Base-by-base conservation (phyloP, 2,797 vertebrate species). In the Pterois miles region DNA sequence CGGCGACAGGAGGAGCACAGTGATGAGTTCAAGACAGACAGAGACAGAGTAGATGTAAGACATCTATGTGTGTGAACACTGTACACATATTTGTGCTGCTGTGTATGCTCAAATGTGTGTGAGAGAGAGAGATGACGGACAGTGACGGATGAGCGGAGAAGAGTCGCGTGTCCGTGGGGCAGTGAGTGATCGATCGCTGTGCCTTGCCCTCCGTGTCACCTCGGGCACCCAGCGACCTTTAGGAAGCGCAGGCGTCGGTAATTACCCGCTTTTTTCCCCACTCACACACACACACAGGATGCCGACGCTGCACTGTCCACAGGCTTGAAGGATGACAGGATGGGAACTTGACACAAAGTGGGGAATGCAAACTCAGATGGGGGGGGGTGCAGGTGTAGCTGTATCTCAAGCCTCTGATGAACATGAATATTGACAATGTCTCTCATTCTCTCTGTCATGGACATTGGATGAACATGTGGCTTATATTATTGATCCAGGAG, bases 141-240 rank as follows among this genome's bases (percentile, higher is more conserved):
- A 89, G 87, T 90, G 92, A 92, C 88, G 80, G 91, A 93, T 93
- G 92, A 92, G 90, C 14, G 29, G 66, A 80, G 83, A 81, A 11
- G 74, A 88, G 86, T 76, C 46, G 48, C 29, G 83, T 83, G 83
- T 92, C 87, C 65, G 40, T 33, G 79, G 81, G 83, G 87, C 77
- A 77, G 83, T 83, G 86, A 88, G 83, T 92, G 90, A 94, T 94
- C 91, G 91, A 93, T 93, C 82, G 88, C 82, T 81, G 78, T 85
- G 86, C 83, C 88, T 85, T 89, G 87, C 89, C 89, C 89, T 91
- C 87, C 64, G 74, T 85, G 89, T 90, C 90, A 93, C 93, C 92
- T 88, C 81, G 27, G 92, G 90, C 85, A 88, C 88, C 80, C 46
- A 43, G 75, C 43, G 90, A 94, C 92, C 94, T 94, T 94, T 94